Conservation (phyloP, 2,113 vertebrate species). For the Myiozetetes cayanensis region DNA sequence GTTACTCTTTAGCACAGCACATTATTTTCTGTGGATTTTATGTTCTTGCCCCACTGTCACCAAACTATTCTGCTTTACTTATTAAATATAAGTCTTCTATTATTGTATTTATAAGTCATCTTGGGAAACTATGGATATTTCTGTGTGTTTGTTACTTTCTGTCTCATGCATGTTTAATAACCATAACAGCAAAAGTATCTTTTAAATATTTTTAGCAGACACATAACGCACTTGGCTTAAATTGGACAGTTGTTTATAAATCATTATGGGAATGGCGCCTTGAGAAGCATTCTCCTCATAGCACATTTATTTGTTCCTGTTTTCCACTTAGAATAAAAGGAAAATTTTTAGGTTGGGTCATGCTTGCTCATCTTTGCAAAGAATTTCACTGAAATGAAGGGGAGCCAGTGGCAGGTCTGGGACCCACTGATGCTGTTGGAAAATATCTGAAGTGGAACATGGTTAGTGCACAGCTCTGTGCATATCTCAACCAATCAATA, state of each 20-base stretch:
- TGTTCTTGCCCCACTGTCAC: background rate
- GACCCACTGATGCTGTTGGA: background rate
- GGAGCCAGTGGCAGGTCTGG: background rate
- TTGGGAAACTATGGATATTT: background rate
- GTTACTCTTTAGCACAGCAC: background rate
- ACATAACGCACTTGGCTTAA: background rate
- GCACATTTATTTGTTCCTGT: background rate
- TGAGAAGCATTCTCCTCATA: background rate
- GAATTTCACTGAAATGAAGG: background rate
- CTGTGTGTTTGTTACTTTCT: background rate
- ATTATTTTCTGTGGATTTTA: background rate
- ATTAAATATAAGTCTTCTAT: background rate
- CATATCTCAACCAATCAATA: background rate
- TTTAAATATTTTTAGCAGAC: slow-evolving; percentile 27
- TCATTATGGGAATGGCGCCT: background rate
- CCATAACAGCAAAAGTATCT: background rate
- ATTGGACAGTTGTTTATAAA: slow-evolving; percentile 15
- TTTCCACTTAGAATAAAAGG: background rate
- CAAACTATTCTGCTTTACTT: background rate
- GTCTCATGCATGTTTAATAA: background rate
- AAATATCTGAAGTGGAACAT: background rate
- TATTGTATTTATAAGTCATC: background rate
- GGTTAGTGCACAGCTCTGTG: accelerated
- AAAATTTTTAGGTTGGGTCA: background rate
- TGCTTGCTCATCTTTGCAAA: background rate